Percentiles rank a stretch among this genome's conserved stretches.
Conservation (phyloP, 2,797 vertebrate species). For the Phoebastria nigripes region DNA sequence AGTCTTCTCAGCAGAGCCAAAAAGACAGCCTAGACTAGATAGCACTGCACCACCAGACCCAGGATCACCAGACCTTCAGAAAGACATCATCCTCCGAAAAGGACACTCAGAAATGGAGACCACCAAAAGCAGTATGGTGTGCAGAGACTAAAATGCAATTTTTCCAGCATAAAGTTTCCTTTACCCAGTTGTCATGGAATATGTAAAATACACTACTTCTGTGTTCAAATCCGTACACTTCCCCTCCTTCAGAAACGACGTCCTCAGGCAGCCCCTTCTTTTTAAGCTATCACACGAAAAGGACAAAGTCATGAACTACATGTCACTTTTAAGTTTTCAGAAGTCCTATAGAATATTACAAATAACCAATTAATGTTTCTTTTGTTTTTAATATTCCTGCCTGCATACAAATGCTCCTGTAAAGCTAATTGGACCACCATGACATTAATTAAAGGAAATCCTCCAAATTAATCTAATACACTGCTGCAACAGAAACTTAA, state of each 20-base stretch:
- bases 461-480: not conserved
- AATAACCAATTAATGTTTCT: not conserved
- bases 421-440: not conserved
- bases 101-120: not conserved
- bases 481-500: not conserved
- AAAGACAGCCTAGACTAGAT: not conserved
- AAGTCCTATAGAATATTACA: not conserved
- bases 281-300: not conserved
- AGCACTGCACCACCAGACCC: not conserved
- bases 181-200: not conserved
- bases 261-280: not conserved
- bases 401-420: not conserved
- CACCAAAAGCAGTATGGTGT: not conserved
- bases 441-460: not conserved
- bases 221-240: not conserved
- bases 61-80: not conserved
- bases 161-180: not conserved
- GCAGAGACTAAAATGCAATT: not conserved
- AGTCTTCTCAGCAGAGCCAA: not conserved
- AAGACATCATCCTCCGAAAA: not conserved
- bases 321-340: not conserved
- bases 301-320: not conserved
- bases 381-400: not conserved
- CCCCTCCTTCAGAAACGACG: fast-evolving
- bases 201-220: not conserved